Evolutionary conservation across 2,113 vertebrate species (phyloP).

Genomic region (Melanerpes aurifrons): DNA sequence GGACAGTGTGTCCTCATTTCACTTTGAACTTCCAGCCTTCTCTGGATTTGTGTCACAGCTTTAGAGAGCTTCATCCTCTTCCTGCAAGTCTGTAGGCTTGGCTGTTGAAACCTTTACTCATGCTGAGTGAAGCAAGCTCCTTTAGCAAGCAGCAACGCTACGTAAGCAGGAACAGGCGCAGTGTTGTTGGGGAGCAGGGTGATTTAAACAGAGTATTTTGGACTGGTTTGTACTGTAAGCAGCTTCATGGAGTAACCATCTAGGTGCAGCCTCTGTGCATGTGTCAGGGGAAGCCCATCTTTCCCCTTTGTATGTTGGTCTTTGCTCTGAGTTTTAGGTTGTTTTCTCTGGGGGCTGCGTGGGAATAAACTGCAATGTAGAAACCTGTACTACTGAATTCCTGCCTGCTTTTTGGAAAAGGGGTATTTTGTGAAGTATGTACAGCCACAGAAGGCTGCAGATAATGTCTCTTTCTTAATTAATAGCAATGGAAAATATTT

Average conservation of each 20-base stretch:
- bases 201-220: not conserved
- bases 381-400: not conserved
- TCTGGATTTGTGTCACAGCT: constrained; percentile 56
- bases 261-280: not conserved
- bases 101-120: not conserved
- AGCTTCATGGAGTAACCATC: not conserved
- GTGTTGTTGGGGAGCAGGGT: not conserved
- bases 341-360: not conserved
- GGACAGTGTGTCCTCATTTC: constrained; percentile 61
- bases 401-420: not conserved
- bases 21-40: constrained; percentile 66
- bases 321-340: not conserved
- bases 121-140: not conserved
- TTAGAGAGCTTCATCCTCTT: constrained; percentile 23
- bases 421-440: not conserved
- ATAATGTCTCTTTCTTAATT: not conserved
- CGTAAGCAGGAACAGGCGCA: accelerated
- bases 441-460: not conserved
- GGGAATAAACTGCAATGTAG: not conserved
- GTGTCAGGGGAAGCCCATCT: not conserved
- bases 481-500: not conserved
- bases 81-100: not conserved
- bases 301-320: not conserved
- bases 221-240: not conserved
- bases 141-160: not conserved